Evolutionary conservation across 2,888 invertebrate genomes (phyloP), one percentile per base, ranked within the genome.

Genomic region (Alloplasta piceator): DNA sequence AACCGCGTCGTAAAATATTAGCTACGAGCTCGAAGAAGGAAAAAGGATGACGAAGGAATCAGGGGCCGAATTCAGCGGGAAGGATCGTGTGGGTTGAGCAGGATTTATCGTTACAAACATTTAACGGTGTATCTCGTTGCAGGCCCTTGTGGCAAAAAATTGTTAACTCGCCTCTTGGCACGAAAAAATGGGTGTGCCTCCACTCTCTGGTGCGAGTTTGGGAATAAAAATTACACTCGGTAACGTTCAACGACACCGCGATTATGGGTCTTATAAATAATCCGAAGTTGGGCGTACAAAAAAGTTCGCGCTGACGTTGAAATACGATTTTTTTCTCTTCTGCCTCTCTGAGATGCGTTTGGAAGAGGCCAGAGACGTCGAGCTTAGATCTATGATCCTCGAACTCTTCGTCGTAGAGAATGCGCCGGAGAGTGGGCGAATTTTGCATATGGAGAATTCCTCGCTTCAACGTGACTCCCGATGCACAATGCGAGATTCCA

Each of bases 31-130:
- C 26, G 26, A 72, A 12, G 12, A 68, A 4, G 43, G 16, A 10
- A 50, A 26, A 48, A 63, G 36, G 14, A 70, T 14, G 55, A 38
- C 36, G 0, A 41, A 14, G 39, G 68, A 79, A 79, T 74, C 60
- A 79, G 73, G 48, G 68, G 56, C 26, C 7, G 7, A 52, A 55
- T 16, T 63, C 48, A 41, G 41, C 48, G 63, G 71, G 26, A 26
- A 26, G 26, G 26, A 36, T 38, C 61, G 75, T 72, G 76, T 80
- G 52, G 72, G 72, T 63, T 46, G 67, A 63, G 61, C n/a, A 72
- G 56, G 58, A 80, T 80, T 80, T 80, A 80, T 81, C 64, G 81
- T 68, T 71, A 78, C 74, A 71, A 58, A 66, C 74, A 78, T 74
- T 26, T 73, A 78, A 74, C 78, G 73, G 66, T 74, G 26, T 26